Evolutionary conservation across 1,140 invertebrate genomes (phyloP).

Genomic region (Drosophila pectinifera): DNA sequence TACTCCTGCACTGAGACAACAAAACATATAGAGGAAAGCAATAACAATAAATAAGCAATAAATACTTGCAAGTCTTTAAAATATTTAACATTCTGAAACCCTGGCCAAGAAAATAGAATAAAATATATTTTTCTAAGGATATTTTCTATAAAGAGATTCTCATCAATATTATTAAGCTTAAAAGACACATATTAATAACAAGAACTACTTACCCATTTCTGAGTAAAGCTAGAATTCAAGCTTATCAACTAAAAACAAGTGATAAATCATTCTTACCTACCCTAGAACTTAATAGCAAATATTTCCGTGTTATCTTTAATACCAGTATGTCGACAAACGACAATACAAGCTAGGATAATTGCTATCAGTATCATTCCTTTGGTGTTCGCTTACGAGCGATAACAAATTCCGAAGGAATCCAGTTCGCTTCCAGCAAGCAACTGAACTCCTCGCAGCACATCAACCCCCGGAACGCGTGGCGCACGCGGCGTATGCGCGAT

Average conservation of each 20-base stretch:
- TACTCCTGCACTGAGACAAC: background rate
- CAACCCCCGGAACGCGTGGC: background rate
- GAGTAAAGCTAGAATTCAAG: too few species aligned
- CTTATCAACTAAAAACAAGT: too few species aligned
- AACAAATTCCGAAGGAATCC: slow-evolving; percentile 22
- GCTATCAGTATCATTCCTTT: slow-evolving; percentile 16
- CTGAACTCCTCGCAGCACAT: slow-evolving; percentile 6
- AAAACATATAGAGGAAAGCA: background rate
- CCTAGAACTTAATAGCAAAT: background rate
- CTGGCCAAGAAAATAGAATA: too few species aligned
- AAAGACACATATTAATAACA: too few species aligned
- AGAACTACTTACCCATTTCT: too few species aligned
- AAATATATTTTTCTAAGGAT: too few species aligned
- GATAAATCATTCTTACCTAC: too few species aligned
- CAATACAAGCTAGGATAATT: slow-evolving; percentile 26
- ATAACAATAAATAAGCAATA: background rate
- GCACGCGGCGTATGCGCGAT: slow-evolving; percentile 49
- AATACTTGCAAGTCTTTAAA: too few species aligned
- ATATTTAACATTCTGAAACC: too few species aligned
- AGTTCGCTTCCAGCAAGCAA: slow-evolving; percentile 5
- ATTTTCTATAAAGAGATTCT: too few species aligned
- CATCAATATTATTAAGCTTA: too few species aligned
- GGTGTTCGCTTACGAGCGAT: slow-evolving; percentile 18
- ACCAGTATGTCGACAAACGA: background rate
- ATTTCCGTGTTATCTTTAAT: background rate